Evolutionary conservation across 2,888 invertebrate species (phyloP).

Genomic region (Volucella inanis): DNA sequence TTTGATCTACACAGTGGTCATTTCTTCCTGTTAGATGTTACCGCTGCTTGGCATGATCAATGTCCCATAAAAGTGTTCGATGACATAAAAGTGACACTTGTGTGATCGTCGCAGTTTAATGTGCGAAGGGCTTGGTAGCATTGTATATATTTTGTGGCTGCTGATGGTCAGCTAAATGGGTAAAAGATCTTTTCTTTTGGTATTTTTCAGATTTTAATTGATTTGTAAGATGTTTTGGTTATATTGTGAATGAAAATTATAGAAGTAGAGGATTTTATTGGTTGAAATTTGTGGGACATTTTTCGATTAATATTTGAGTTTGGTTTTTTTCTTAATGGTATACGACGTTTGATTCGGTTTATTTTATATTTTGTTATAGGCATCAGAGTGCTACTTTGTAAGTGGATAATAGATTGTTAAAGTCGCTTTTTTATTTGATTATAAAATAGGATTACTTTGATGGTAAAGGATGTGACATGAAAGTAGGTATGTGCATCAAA

Average conservation of each 20-base stretch:
- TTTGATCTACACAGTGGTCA: slow-evolving; percentile 8
- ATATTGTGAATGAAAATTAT: slow-evolving; percentile 3
- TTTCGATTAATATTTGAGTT: slow-evolving; percentile 22
- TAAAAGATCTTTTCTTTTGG: slow-evolving; percentile 12
- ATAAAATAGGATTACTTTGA: too few species aligned
- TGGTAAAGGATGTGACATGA: too few species aligned
- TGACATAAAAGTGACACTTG: slow-evolving; percentile 73
- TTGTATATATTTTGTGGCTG: slow-evolving; percentile 36
- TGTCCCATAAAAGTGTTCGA: slow-evolving; percentile 68
- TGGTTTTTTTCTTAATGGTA: slow-evolving; percentile 22
- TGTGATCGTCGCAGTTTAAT: slow-evolving; percentile 55
- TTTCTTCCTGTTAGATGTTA: slow-evolving; percentile 14
- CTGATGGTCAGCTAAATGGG: slow-evolving; percentile 45
- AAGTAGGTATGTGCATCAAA: too few species aligned
- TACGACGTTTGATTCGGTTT: slow-evolving; percentile 13
- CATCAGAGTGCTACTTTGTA: slow-evolving; percentile 61
- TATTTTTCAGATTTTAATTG: slow-evolving; percentile 46
- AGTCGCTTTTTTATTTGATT: not conserved
- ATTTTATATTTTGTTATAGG: slow-evolving; percentile 6
- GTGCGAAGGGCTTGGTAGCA: slow-evolving; percentile 51
- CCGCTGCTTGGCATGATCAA: slow-evolving; percentile 40
- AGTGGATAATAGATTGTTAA: slow-evolving; percentile 39
- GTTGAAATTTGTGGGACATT: slow-evolving; percentile 31
- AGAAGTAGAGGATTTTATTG: slow-evolving; percentile 26
- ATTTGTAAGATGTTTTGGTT: slow-evolving; percentile 46